phyloP scores from a whole-genome alignment of 2,797 vertebrate genomes.

The Epinephelus coioides region DNA sequence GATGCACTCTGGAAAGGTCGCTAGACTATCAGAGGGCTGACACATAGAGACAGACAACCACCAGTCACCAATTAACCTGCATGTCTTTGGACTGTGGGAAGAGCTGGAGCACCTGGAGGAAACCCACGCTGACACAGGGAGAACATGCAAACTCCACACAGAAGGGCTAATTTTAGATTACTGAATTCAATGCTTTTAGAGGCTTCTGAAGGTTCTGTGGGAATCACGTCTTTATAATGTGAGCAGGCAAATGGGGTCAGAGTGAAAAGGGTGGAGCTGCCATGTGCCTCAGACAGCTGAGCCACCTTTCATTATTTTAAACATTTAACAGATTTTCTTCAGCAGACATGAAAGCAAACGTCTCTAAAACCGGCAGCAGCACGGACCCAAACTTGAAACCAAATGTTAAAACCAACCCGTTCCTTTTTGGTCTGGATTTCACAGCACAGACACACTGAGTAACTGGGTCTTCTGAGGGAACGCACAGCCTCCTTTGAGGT shows the following conservation, averaged over 20 bases:
- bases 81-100: no score
- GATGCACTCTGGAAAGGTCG: no score
- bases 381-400: not conserved
- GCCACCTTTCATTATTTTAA: not conserved
- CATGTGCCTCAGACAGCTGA: not conserved
- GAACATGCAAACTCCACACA: no score
- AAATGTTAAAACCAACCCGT: not conserved
- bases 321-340: not conserved
- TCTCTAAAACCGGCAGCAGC: not conserved
- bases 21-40: no score
- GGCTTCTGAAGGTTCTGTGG: no score
- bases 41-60: no score
- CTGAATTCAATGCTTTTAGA: no score
- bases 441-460: not conserved
- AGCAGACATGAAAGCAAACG: not conserved
- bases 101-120: no score
- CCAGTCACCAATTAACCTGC: no score
- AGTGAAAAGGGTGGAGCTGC: not conserved
- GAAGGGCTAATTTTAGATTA: no score
- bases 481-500: constrained; percentile 30
- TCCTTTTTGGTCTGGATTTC: constrained; percentile 10
- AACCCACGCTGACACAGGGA: no score
- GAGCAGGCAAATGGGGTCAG: not conserved
- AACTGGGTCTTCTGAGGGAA: constrained; percentile 39
- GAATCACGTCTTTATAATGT: not conserved